phyloP scores from a whole-genome alignment of 2,888 invertebrate species.

The Leptopilina myrica region DNA sequence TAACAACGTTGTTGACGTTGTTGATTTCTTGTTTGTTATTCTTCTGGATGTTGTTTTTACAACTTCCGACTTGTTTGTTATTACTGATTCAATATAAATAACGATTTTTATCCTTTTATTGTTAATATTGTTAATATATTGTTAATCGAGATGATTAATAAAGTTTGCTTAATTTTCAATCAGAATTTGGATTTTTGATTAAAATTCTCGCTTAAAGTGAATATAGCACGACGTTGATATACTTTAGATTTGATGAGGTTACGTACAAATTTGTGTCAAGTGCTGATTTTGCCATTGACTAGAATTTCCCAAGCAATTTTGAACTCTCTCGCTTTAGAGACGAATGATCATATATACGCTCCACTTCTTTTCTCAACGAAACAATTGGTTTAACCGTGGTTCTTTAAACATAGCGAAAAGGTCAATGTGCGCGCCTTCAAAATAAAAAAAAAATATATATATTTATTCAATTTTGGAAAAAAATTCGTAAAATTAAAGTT shows the following conservation, averaged over 20 bases:
- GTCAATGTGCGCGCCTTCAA: constrained; percentile 5
- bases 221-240: no score
- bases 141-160: no score
- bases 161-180: no score
- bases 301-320: constrained; percentile 47
- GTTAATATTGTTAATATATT: no score
- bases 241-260: background rate
- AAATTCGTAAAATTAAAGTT: background rate
- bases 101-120: no score
- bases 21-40: no score
- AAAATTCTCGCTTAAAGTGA: no score
- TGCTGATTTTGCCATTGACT: constrained; percentile 54
- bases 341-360: constrained; percentile 47
- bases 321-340: constrained; percentile 48
- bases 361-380: constrained; percentile 49
- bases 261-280: constrained; percentile 53
- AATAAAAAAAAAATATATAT: background rate
- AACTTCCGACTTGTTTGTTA: no score
- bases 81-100: no score
- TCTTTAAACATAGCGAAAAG: background rate
- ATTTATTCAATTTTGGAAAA: background rate
- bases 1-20: no score
- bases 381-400: constrained; percentile 43
- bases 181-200: no score
- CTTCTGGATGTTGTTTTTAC: no score